Evolutionary conservation across 1,140 invertebrate genomes (phyloP).

Genomic region (Diplogasteroides magnus): DNA sequence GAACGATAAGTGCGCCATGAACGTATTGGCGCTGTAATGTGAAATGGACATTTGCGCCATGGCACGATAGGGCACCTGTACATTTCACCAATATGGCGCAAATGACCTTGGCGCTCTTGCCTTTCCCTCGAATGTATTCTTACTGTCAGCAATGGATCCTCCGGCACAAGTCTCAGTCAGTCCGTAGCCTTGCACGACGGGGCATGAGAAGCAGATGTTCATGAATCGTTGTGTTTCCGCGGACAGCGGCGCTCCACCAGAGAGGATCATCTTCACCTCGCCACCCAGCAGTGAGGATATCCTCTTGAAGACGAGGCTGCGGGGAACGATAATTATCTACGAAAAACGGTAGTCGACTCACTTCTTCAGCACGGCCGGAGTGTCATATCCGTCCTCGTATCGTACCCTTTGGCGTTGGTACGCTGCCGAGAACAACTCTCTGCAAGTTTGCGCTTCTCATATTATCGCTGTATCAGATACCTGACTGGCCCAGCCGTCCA

Average conservation of each 20-base stretch:
- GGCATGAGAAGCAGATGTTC: conserved; percentile 81
- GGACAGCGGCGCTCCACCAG: conserved; percentile 88
- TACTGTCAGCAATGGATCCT: conserved; percentile 79
- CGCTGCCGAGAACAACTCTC: conserved; percentile 56
- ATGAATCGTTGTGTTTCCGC: conserved; percentile 90
- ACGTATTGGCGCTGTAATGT: too few species aligned
- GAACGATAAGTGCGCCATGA: too few species aligned
- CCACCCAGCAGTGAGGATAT: conserved; percentile 79
- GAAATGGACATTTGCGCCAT: too few species aligned
- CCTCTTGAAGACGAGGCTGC: conserved; percentile 70
- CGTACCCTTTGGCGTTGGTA: conserved; percentile 58
- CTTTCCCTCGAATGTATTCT: conserved; percentile 49
- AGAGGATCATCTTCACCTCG: conserved; percentile 74
- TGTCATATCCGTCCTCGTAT: conserved; percentile 74
- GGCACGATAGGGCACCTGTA: too few species aligned
- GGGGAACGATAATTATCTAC: conserved; percentile 37
- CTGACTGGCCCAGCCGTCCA: too few species aligned
- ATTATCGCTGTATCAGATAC: too few species aligned
- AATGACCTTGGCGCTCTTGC: too few species aligned
- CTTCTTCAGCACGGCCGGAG: conserved; percentile 73
- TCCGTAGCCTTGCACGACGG: conserved; percentile 88
- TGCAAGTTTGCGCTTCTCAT: too few species aligned
- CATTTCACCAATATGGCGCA: too few species aligned
- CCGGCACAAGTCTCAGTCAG: conserved; percentile 91
- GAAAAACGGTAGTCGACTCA: conserved; percentile 39